These are phyloP conservation scores for Maconellicoccus hirsutus DNA, from an alignment of 1,140 invertebrate genomes.

Conservation along the genomic window DNA sequence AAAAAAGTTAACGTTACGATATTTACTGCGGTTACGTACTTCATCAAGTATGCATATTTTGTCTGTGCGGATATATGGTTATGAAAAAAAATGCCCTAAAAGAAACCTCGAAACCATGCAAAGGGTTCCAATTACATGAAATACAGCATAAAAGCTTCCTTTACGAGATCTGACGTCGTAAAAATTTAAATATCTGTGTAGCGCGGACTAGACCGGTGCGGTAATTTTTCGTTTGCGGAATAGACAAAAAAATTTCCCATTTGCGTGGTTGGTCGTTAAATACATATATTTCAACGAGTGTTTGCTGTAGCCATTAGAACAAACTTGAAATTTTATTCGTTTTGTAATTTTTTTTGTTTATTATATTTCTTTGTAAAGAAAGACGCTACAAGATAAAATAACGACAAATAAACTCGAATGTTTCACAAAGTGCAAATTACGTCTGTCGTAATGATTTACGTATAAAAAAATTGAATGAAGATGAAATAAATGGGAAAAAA, in stretches of 20 bases:
- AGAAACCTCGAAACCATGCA: neutral
- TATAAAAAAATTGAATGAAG: neutral
- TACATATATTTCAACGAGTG: neutral
- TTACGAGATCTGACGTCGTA: neutral
- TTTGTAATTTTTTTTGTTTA: too few species aligned
- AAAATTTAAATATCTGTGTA: neutral
- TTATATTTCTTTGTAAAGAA: too few species aligned
- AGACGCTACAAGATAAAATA: too few species aligned
- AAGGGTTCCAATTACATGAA: neutral
- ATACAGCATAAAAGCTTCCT: neutral
- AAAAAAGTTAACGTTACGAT: neutral
- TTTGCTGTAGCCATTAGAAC: neutral
- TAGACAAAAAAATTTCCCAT: neutral
- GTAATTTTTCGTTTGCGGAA: neutral
- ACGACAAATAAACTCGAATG: too few species aligned
- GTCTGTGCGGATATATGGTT: too few species aligned
- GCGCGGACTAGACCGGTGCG: neutral
- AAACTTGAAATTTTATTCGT: neutral
- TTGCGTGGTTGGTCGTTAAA: neutral
- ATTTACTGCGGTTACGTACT: too few species aligned
- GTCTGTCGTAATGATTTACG: constrained; percentile 1
- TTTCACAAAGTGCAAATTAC: neutral
- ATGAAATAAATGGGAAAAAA: neutral
- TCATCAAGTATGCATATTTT: too few species aligned
- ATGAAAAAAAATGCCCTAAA: too few species aligned